Percentiles rank a stretch among this genome's conserved stretches.
Evolutionary conservation across 2,113 vertebrate genomes (phyloP).

Genomic region (Cynopterus brachyotis): DNA sequence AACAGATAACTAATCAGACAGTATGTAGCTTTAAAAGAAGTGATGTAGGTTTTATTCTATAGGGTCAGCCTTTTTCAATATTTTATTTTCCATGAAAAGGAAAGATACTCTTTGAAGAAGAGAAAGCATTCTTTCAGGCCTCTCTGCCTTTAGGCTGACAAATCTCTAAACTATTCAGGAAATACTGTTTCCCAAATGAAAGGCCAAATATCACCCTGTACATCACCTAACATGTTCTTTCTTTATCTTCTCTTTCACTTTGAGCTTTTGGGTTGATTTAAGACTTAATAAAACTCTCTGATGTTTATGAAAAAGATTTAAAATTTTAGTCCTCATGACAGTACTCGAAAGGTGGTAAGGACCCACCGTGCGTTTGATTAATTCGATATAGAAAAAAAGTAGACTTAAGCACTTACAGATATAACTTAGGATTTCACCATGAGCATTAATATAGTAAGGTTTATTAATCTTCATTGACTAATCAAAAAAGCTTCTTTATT

Average conservation of each 20-base stretch:
- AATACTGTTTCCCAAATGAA: conserved; percentile 14
- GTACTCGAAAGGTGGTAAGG: neutral
- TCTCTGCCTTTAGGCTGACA: conserved; percentile 9
- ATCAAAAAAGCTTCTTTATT: conserved; percentile 18
- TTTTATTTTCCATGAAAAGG: conserved; percentile 57
- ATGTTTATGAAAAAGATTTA: conserved; percentile 41
- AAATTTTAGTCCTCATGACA: neutral
- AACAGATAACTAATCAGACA: neutral
- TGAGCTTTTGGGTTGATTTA: neutral
- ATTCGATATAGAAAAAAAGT: neutral
- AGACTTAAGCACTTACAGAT: conserved; percentile 4
- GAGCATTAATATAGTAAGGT: neutral
- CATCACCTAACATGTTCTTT: neutral
- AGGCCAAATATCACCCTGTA: neutral
- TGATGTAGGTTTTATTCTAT: conserved; percentile 35
- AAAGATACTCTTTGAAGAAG: conserved; percentile 43
- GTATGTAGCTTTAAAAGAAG: conserved; percentile 8
- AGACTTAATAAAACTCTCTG: conserved; percentile 11
- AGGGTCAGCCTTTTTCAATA: conserved; percentile 20
- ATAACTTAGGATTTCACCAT: neutral
- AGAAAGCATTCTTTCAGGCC: neutral
- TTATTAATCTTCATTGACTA: conserved; percentile 27
- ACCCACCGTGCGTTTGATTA: neutral
- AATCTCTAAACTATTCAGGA: conserved; percentile 34
- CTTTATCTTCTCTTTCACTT: conserved; percentile 46